Conservation (phyloP, 2,113 vertebrate species). For the Pelvicachromis taeniatus region DNA sequence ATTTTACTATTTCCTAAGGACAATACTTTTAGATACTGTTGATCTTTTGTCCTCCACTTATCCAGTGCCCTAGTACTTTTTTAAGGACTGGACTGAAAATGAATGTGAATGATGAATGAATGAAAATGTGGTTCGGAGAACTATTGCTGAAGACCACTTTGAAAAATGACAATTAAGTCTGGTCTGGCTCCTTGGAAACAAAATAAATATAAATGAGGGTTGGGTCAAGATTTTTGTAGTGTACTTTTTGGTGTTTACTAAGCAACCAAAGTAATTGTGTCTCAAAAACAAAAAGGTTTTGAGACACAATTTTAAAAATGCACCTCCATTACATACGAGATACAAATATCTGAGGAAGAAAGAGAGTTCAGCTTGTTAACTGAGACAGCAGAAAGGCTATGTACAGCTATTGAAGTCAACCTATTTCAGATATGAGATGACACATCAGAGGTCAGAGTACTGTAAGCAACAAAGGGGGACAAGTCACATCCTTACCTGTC, state of each 20-base stretch:
- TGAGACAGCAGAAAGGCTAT: background rate
- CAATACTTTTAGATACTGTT: background rate
- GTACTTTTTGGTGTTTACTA: too few relatives aligned
- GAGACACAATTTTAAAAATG: background rate
- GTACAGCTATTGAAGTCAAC: background rate
- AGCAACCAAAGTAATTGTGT: too few relatives aligned
- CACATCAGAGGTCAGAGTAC: conserved; percentile 16
- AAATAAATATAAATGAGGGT: background rate
- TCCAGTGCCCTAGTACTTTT: background rate
- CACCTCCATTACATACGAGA: background rate
- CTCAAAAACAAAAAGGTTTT: background rate
- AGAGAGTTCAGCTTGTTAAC: background rate
- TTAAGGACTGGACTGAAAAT: background rate
- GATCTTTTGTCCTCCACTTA: background rate
- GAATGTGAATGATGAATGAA: background rate
- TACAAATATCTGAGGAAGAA: background rate
- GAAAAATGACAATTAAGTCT: background rate
- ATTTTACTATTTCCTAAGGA: background rate
- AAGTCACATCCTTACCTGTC: conserved; percentile 24
- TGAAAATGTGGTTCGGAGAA: background rate
- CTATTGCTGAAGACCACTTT: background rate
- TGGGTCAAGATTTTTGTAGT: background rate
- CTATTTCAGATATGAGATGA: background rate
- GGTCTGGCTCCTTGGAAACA: background rate
- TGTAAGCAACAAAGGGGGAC: background rate